These are phyloP conservation scores for Mormyrops attenuatus DNA, from an alignment of 2,797 vertebrate species.

Conservation along the genomic window DNA sequence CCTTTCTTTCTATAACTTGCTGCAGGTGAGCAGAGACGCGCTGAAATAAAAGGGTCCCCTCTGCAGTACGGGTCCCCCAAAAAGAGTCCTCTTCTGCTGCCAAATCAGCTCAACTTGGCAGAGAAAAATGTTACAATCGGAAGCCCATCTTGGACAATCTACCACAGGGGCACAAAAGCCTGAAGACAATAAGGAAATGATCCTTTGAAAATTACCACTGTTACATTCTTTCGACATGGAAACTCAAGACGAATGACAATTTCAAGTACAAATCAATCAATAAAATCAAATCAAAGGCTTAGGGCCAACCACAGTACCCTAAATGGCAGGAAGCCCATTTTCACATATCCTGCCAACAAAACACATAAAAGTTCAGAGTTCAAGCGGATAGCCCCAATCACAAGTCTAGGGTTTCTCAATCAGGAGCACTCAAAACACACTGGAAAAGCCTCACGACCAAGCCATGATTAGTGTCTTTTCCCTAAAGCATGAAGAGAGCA, in stretches of 20 bases:
- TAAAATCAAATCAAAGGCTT: not conserved
- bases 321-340: not conserved
- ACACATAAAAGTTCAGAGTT: not conserved
- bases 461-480: not conserved
- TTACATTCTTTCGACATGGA: not conserved
- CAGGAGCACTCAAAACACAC: not conserved
- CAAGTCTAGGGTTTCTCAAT: not conserved
- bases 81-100: not conserved
- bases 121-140: slow-evolving; percentile 18
- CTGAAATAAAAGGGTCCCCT: not conserved
- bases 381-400: not conserved
- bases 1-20: slow-evolving; percentile 4
- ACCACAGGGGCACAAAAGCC: not conserved
- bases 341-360: not conserved
- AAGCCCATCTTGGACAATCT: slow-evolving; percentile 28
- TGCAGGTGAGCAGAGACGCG: not conserved
- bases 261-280: not conserved
- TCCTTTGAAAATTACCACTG: not conserved
- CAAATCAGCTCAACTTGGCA: not conserved
- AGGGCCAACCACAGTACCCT: not conserved
- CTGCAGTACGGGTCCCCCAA: not conserved
- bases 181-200: not conserved
- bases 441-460: not conserved
- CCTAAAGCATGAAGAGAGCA: not conserved
- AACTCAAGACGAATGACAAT: not conserved